A percentile compares a stretch with the other conserved stretches of the same genome.
Evolutionary conservation across 2,113 vertebrate species (phyloP).

Genomic region (Tetrao urogallus): DNA sequence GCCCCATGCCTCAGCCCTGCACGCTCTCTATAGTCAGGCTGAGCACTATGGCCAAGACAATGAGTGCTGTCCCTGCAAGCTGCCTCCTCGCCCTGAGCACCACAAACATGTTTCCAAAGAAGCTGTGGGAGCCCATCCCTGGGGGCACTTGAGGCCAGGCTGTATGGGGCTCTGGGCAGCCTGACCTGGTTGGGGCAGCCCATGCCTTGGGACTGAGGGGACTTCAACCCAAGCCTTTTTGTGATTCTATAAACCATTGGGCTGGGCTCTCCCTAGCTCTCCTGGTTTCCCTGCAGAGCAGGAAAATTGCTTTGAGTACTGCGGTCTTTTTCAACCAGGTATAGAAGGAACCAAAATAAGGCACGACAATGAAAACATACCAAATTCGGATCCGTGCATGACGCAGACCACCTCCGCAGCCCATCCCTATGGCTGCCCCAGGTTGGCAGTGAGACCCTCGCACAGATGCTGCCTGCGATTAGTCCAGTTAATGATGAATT

Average conservation of each 20-base stretch:
- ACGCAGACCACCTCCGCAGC: neutral
- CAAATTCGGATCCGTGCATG: neutral
- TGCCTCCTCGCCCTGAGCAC: neutral
- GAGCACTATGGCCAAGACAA: neutral
- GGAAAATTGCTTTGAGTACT: neutral
- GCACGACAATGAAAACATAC: neutral
- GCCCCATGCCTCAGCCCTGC: neutral
- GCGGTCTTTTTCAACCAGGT: neutral
- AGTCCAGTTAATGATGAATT: constrained; percentile 55
- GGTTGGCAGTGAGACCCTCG: neutral
- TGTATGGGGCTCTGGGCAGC: too few relatives aligned
- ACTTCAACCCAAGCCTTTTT: too few relatives aligned
- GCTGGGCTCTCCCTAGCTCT: neutral
- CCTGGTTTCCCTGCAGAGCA: neutral
- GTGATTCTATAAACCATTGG: neutral
- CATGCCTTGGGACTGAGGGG: too few relatives aligned
- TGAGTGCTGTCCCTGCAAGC: fast-evolving
- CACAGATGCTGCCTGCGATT: constrained; percentile 27
- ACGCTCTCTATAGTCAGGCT: neutral
- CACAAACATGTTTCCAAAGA: too few relatives aligned
- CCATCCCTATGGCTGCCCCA: neutral
- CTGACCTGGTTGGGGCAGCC: too few relatives aligned
- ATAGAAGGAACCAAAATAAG: neutral
- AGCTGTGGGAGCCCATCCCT: too few relatives aligned
- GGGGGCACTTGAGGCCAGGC: too few relatives aligned